Base-by-base conservation (phyloP, 2,113 vertebrate species). In the Mustela nigripes region DNA sequence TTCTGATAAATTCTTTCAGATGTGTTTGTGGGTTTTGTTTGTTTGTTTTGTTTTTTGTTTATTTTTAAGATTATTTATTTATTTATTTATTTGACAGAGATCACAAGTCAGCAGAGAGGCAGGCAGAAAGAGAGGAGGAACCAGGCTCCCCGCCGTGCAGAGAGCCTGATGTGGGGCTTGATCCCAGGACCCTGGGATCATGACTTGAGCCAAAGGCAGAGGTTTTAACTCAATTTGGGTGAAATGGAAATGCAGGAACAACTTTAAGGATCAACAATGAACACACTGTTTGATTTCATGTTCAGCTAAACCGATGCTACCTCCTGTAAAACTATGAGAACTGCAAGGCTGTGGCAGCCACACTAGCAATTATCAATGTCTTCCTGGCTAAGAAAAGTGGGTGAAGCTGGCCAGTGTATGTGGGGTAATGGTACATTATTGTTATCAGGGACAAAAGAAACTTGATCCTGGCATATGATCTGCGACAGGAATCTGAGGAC, bases 1-100 rank as follows among this genome's bases (percentile, higher is more conserved):
- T 73, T 93, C 82, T 62, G 50, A 78, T 89, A 83, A 53, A 19
- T 89, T 93, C 56, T 73, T 91, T 89, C 24, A 33, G 67, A 31
- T 58, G 2, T 10, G 58, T 7, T 42, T 94, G 92, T 50, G 7
- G 4, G 2, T 14, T 69, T 69, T 67, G 15, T 65, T 65, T 31
- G 8, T 45, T 45, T 42, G 42, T 45, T 45, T 45, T 45, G 45
- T 11, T 56, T 50, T 11, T 48, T 48, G 42, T 42, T 42, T 5
- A 42, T 11, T 84, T 73, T 67, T 87, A 67, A 92, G 42, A 42
- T 42, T 5, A 42, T 42, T 42, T 42, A 42, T 42, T 42, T 42
- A 42, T 42, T 42, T 42, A 42, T 42, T 42, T 42, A 42, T 42
- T 42, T 42, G 42, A 42, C 42, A 4, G 42, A 42, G 42, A 42